Percentiles rank a stretch among this genome's conserved stretches.
Evolutionary conservation across 1,140 invertebrate species (phyloP).

Genomic region (Atopsyche davidsoni): DNA sequence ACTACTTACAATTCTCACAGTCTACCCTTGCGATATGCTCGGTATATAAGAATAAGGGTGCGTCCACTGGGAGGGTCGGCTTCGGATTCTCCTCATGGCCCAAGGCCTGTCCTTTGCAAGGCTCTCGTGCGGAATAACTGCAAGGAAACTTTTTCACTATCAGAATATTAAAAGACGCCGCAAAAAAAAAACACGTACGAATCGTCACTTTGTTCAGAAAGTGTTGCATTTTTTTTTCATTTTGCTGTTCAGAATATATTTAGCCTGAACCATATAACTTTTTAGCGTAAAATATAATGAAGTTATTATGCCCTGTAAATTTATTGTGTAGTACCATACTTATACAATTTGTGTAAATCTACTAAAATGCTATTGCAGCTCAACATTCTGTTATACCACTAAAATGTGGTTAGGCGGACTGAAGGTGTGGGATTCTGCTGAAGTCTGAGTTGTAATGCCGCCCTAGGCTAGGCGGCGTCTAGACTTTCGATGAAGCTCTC

Average conservation of each 20-base stretch:
- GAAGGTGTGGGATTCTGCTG: too few species aligned
- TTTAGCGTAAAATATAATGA: not conserved
- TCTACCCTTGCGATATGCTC: not conserved
- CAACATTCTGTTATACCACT: too few species aligned
- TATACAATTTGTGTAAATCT: too few species aligned
- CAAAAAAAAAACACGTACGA: constrained; percentile 7
- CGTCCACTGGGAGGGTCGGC: not conserved
- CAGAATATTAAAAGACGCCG: constrained; percentile 25
- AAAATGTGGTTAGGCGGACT: too few species aligned
- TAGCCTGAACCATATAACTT: not conserved
- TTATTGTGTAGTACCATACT: too few species aligned
- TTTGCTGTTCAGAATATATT: not conserved
- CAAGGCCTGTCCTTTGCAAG: constrained; percentile 23
- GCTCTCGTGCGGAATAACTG: constrained; percentile 29
- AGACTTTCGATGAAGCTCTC: too few species aligned
- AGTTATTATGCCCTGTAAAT: too few species aligned
- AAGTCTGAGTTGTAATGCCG: too few species aligned
- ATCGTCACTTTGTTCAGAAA: constrained; percentile 9
- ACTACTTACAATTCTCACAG: too few species aligned
- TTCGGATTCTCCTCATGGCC: constrained; percentile 6
- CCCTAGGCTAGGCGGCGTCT: too few species aligned
- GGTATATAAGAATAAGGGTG: constrained; percentile 1
- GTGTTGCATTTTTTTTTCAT: constrained; percentile 2
- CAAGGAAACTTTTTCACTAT: constrained; percentile 26
- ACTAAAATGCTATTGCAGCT: too few species aligned